phyloP scores from a whole-genome alignment of 1,140 invertebrate genomes.

The silkworm (Bombyx mori) region ASM3026992v2 NC_085124.1:12706001-12706500 shows the following conservation, averaged over 20 bases:
- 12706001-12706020: too few species aligned
- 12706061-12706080: background rate
- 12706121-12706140: constrained; percentile 67
- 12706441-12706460: too few species aligned
- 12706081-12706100: constrained; percentile 24
- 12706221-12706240: constrained; percentile 41
- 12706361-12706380: constrained; percentile 31
- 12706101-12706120: constrained; percentile 66
- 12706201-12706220: constrained; percentile 18
- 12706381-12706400: constrained; percentile 34
- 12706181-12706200: constrained; percentile 26
- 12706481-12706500: too few species aligned
- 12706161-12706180: constrained; percentile 23
- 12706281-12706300: background rate
- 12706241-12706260: constrained; percentile 47
- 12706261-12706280: constrained; percentile 13
- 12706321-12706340: constrained; percentile 59
- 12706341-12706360: constrained; percentile 16
- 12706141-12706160: constrained; percentile 48
- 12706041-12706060: background rate
- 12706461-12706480: too few species aligned
- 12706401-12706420: background rate
- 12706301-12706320: constrained; percentile 42
- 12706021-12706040: too few species aligned
- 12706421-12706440: constrained; percentile 1